Percentiles rank a stretch among this genome's conserved stretches.
These are phyloP conservation scores for Saguinus midas DNA, from an alignment of 2,113 vertebrate species.

Conservation along the genomic window DNA sequence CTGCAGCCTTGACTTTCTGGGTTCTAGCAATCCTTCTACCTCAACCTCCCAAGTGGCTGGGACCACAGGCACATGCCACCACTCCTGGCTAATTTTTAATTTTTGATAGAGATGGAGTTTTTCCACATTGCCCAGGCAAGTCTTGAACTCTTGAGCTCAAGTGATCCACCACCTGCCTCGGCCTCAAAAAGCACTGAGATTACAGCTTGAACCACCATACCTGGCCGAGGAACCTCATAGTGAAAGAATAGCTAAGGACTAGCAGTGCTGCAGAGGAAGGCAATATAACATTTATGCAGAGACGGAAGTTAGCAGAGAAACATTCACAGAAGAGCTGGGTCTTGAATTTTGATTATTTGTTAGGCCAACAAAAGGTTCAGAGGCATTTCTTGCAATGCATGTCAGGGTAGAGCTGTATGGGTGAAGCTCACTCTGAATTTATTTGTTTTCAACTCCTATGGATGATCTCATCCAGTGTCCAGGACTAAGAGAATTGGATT, in stretches of 20 bases:
- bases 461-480: neutral
- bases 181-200: too few species aligned
- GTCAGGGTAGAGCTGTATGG: neutral
- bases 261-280: neutral
- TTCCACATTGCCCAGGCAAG: too few species aligned
- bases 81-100: too few species aligned
- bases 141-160: too few species aligned
- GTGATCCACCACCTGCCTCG: too few species aligned
- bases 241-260: neutral
- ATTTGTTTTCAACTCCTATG: neutral
- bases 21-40: too few species aligned
- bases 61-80: too few species aligned
- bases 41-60: too few species aligned
- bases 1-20: too few species aligned
- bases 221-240: neutral
- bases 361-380: neutral
- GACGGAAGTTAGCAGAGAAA: neutral
- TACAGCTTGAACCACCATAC: too few species aligned
- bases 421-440: neutral
- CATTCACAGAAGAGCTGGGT: neutral
- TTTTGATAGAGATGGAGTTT: too few species aligned
- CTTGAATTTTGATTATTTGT: conserved; percentile 7
- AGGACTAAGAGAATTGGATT: neutral
- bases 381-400: neutral
- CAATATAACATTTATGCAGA: neutral